A percentile compares a stretch with the other conserved stretches of the same genome.
These are phyloP conservation scores for Epinotia nisella DNA, from an alignment of 2,888 invertebrate genomes.

Conservation along the genomic window DNA sequence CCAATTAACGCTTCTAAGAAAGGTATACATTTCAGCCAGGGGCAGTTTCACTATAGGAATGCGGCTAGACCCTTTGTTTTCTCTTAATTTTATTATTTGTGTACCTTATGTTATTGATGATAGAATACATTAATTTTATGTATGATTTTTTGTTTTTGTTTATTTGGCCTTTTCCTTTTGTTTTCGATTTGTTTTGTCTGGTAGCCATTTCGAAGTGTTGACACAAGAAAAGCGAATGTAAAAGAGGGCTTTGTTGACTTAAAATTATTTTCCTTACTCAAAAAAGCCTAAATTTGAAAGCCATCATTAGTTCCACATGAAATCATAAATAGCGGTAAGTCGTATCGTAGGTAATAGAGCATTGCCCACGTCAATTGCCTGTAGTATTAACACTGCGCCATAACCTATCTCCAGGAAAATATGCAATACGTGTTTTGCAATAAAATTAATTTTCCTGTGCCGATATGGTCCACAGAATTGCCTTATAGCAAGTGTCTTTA, in stretches of 20 bases:
- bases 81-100: constrained; percentile 83
- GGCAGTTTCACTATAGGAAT: too few relatives aligned
- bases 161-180: constrained; percentile 64
- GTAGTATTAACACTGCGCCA: constrained; percentile 39
- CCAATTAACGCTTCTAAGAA: too few relatives aligned
- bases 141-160: constrained; percentile 77
- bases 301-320: neutral
- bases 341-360: constrained; percentile 52
- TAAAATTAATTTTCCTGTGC: constrained; percentile 29
- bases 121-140: constrained; percentile 85
- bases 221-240: neutral
- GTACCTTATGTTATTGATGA: constrained; percentile 84
- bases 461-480: constrained; percentile 47
- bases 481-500: constrained; percentile 60
- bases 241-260: neutral
- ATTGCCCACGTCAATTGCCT: constrained; percentile 56
- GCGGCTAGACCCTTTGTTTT: too few relatives aligned
- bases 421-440: constrained; percentile 24
- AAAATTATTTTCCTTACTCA: neutral
- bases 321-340: constrained; percentile 41
- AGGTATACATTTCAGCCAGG: too few relatives aligned
- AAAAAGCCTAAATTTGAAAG: neutral
- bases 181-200: constrained; percentile 47
- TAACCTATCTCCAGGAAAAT: constrained; percentile 45
- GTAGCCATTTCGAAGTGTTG: constrained; percentile 12